These are phyloP conservation scores for Lepidotrigona ventralis DNA, from an alignment of 1,140 invertebrate species.

Conservation along the genomic window DNA sequence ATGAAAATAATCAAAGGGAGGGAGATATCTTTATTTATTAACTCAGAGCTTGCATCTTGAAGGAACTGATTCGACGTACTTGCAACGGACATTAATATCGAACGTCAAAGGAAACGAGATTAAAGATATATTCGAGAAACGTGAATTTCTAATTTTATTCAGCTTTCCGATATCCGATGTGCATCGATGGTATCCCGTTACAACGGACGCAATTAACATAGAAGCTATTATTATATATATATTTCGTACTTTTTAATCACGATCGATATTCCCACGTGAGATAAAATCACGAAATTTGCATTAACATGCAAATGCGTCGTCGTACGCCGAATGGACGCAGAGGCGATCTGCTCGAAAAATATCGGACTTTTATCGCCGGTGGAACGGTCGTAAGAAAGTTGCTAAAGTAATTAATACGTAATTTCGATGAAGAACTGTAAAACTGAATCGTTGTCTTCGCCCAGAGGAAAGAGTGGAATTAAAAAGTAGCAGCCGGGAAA, in stretches of 20 bases:
- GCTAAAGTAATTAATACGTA: slow-evolving; percentile 6
- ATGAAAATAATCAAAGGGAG: too few species aligned
- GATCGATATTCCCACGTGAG: background rate
- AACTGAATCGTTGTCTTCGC: background rate
- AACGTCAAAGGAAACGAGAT: background rate
- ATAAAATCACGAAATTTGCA: background rate
- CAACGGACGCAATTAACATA: background rate
- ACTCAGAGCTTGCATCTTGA: background rate
- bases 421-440: background rate
- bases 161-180: background rate
- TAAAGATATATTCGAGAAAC: background rate
- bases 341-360: background rate
- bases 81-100: background rate
- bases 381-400: background rate
- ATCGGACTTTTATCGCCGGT: background rate
- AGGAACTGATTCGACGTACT: background rate
- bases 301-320: slow-evolving; percentile 5
- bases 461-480: background rate
- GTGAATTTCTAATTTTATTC: background rate
- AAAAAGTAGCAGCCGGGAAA: background rate
- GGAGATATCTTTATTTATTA: too few species aligned
- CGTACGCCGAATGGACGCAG: background rate
- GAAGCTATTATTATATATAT: background rate
- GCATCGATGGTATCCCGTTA: background rate
- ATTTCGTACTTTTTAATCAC: slow-evolving; percentile 4